Conservation (phyloP, 2,113 vertebrate genomes). For the Actenoides hombroni region DNA sequence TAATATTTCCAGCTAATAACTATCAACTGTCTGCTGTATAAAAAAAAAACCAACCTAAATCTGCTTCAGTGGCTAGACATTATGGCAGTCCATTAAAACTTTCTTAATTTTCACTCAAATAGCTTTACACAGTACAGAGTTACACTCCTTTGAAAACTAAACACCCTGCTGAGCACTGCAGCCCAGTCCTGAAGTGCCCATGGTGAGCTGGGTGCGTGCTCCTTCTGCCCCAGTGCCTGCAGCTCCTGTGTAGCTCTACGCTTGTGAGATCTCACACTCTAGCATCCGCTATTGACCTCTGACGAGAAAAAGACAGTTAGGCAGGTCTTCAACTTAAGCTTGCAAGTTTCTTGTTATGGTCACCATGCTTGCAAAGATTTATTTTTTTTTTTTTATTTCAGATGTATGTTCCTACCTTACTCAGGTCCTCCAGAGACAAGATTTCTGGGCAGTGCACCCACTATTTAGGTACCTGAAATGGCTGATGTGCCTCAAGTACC, state of each 20-base stretch:
- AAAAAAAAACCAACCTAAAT: not conserved
- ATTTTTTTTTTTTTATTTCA: not conserved
- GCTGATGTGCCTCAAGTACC: not conserved
- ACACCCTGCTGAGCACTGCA: not conserved
- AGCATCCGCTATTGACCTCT: not conserved
- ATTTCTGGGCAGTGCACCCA: fast-evolving
- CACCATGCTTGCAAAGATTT: not conserved
- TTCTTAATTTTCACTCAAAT: not conserved
- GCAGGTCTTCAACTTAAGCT: not conserved
- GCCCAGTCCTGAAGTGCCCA: not conserved
- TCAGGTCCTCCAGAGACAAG: not conserved
- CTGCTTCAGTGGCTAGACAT: not conserved
- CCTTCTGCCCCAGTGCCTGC: not conserved
- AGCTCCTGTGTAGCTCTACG: not conserved
- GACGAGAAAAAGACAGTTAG: not conserved
- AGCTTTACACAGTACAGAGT: not conserved
- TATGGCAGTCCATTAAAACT: not conserved
- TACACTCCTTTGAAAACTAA: not conserved
- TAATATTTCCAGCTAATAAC: slow-evolving; percentile 30
- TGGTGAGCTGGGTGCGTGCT: not conserved
- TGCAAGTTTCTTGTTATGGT: not conserved
- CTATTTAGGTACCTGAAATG: not conserved
- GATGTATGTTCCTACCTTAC: not conserved
- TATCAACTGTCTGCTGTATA: not conserved
- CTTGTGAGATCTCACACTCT: not conserved